These are phyloP conservation scores for Mya arenaria DNA, from an alignment of 1,140 invertebrate genomes.

Conservation along the genomic window DNA sequence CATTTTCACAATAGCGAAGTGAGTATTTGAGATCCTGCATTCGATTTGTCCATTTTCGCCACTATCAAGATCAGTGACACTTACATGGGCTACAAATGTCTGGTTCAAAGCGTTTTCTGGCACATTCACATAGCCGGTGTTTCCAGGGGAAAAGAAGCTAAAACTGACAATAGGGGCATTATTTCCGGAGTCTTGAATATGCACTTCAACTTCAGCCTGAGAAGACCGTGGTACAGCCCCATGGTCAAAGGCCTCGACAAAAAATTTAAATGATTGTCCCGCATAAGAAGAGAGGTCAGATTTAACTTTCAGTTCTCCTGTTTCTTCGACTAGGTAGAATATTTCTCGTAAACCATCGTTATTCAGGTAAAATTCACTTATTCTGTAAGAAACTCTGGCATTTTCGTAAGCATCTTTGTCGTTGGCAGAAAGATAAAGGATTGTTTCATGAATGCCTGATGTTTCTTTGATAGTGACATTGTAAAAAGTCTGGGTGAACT, in stretches of 20 bases:
- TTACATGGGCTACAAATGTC: conserved; percentile 62
- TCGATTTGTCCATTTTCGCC: conserved; percentile 60
- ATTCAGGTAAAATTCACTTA: conserved; percentile 41
- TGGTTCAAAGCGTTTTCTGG: conserved; percentile 59
- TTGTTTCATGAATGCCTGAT: conserved; percentile 50
- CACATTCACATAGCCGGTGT: conserved; percentile 43
- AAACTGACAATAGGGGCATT: conserved; percentile 93
- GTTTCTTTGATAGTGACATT: conserved; percentile 87
- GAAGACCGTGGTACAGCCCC: conserved; percentile 44
- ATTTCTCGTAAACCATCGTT: conserved; percentile 32
- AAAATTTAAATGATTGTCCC: conserved; percentile 74
- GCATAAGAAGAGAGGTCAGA: conserved; percentile 89
- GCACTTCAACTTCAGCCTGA: conserved; percentile 44
- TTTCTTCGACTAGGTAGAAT: conserved; percentile 39
- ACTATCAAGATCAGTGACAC: conserved; percentile 61
- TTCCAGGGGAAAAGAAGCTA: conserved; percentile 87
- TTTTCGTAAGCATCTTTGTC: conserved; percentile 76
- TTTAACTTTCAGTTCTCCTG: conserved; percentile 71
- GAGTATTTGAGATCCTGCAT: conserved; percentile 48
- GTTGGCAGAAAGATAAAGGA: conserved; percentile 67
- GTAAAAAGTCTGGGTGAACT: conserved; percentile 66
- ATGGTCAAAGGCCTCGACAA: conserved; percentile 70
- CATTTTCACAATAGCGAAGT: conserved; percentile 56
- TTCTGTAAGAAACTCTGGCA: conserved; percentile 58
- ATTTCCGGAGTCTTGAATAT: conserved; percentile 87